Percentiles rank a stretch among this genome's conserved stretches.
phyloP scores from a whole-genome alignment of 2,113 vertebrate species.

The Muntiacus muntjak region DNA sequence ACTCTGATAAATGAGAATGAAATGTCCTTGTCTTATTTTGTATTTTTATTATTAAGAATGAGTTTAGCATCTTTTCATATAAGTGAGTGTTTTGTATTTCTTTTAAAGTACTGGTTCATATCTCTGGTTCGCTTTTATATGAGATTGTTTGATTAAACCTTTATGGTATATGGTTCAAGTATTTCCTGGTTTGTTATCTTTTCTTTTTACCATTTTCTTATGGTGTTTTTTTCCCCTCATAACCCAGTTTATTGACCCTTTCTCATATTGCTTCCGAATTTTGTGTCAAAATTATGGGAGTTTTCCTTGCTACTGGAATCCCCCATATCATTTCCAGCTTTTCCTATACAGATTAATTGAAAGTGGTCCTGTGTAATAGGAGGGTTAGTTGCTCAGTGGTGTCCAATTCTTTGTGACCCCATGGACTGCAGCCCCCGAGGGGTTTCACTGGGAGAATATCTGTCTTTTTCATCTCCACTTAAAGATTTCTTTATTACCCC shows the following conservation, averaged over 20 bases:
- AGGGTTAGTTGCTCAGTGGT: not conserved
- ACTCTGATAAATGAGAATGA: not conserved
- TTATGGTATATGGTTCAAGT: not conserved
- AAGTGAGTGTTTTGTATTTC: not conserved
- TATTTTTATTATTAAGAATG: not conserved
- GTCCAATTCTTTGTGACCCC: not conserved
- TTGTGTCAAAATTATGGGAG: not conserved
- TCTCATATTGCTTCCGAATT: not conserved
- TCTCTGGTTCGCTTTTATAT: not conserved
- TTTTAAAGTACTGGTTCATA: not conserved
- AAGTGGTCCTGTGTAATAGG: not conserved
- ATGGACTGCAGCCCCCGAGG: not conserved
- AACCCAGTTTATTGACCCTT: not conserved
- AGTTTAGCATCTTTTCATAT: not conserved
- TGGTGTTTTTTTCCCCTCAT: not conserved
- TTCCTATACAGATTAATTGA: not conserved
- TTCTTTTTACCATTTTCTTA: not conserved
- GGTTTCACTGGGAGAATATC: not conserved
- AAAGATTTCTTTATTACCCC: not conserved
- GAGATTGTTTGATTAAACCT: not conserved
- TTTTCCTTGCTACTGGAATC: not conserved
- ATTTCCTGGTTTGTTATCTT: not conserved
- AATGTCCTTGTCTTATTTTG: not conserved
- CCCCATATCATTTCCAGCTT: not conserved
- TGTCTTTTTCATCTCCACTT: not conserved